A percentile compares a stretch with the other conserved stretches of the same genome.
phyloP scores from a whole-genome alignment of 92 coral and sea anemone species.

The Montipora capitata region DNA sequence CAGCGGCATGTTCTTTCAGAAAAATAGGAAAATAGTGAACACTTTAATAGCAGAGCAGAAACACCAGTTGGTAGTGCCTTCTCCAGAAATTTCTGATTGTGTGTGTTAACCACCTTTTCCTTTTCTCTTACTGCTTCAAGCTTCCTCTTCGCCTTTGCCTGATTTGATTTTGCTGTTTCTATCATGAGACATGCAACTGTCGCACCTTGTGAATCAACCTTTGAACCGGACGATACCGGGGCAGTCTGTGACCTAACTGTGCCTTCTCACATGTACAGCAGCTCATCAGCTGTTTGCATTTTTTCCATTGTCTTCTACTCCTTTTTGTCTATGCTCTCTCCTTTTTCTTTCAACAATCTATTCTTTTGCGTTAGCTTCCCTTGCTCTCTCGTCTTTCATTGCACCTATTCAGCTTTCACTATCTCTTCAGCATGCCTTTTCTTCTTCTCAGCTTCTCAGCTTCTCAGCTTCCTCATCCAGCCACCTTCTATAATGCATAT shows the following conservation, averaged over 20 bases:
- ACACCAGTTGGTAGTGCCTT: slow-evolving; percentile 22
- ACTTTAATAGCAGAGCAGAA: slow-evolving; percentile 20
- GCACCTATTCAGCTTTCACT: slow-evolving; percentile 52
- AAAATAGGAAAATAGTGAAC: no score
- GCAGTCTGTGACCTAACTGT: slow-evolving; percentile 48
- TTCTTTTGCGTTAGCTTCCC: slow-evolving; percentile 48
- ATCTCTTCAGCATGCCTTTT: slow-evolving; percentile 35
- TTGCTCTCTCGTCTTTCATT: slow-evolving; percentile 50
- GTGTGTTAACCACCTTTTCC: slow-evolving; percentile 34
- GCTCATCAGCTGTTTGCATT: slow-evolving; percentile 61
- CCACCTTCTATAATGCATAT: slow-evolving; percentile 19
- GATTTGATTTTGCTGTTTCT: slow-evolving; percentile 51
- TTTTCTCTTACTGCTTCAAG: slow-evolving; percentile 36
- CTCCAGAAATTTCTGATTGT: slow-evolving; percentile 35
- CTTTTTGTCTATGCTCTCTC: slow-evolving; percentile 44
- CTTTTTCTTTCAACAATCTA: slow-evolving; percentile 31
- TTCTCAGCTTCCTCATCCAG: slow-evolving; percentile 59
- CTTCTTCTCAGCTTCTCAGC: slow-evolving; percentile 51
- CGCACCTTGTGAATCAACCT: slow-evolving; percentile 67
- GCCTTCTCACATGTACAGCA: slow-evolving; percentile 31
- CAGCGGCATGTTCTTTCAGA: no score
- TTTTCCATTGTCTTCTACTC: slow-evolving; percentile 56
- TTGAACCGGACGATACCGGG: slow-evolving; percentile 32
- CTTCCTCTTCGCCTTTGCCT: slow-evolving; percentile 29
- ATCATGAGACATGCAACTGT: slow-evolving; percentile 69